Conservation (phyloP, 2,797 vertebrate species). For the Hybognathus amarus region DNA sequence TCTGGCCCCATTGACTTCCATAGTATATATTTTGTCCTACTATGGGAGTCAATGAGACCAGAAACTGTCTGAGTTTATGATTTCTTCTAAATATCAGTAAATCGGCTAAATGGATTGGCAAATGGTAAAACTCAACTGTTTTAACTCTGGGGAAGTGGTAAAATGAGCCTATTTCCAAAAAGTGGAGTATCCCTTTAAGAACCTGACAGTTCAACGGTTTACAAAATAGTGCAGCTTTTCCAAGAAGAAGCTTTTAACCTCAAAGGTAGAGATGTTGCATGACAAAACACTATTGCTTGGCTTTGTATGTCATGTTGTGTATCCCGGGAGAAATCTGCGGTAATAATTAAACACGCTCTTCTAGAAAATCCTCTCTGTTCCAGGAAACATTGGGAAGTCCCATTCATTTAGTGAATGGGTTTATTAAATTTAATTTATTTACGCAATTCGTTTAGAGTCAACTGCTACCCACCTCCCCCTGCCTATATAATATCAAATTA, state of each 20-base stretch:
- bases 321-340: neutral
- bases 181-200: too few species aligned
- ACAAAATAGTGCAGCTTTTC: neutral
- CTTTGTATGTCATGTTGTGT: neutral
- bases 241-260: neutral
- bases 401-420: neutral
- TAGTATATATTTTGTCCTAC: too few species aligned
- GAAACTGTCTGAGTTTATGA: too few species aligned
- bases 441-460: too few species aligned
- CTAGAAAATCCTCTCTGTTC: neutral
- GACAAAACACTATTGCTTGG: neutral
- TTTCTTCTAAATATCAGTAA: too few species aligned
- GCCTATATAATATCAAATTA: neutral
- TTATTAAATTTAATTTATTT: neutral
- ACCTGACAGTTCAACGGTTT: neutral
- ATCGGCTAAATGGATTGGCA: too few species aligned
- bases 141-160: too few species aligned
- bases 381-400: neutral
- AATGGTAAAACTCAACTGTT: too few species aligned
- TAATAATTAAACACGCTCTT: neutral
- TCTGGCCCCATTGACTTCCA: too few species aligned
- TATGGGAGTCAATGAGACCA: too few species aligned
- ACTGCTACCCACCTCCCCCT: neutral
- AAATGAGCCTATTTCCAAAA: too few species aligned
- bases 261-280: neutral